Base-by-base conservation (phyloP, 2,888 invertebrate genomes). In the Andrena haemorrhoa region DNA sequence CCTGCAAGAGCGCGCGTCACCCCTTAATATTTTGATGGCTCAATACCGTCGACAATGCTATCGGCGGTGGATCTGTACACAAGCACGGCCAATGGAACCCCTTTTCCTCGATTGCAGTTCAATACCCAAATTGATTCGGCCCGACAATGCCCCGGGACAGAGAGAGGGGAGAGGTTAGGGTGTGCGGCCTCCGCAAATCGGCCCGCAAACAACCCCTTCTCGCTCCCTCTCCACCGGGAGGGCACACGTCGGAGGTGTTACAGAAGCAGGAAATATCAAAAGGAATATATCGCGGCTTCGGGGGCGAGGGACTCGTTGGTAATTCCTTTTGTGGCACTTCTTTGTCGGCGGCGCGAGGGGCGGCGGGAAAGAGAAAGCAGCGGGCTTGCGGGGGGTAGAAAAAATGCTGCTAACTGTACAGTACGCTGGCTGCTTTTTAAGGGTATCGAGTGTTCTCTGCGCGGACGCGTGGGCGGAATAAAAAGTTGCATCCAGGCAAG, bases 1-100 rank as follows among this genome's bases (percentile, higher is more conserved):
- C 89, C 89, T 89, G 89, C 61, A 29, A 69, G 58, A 58, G 71
- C 79, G 76, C 77, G 82, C 81, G 82, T 75, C 79, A 87, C 88
- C 92, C 56, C 92, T 92, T 91, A 92, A 93, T 93, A 92, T 93
- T 93, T 92, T 93, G 93, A 93, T 92, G 91, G 93, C 93, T 93
- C 92, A 93, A 93, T 93, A 87, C 90, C 83, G 76, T 63, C 89
- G 86, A 92, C 93, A 93, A 93, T 91, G 89, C 89, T 91, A 93
- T 92, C 91, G 90, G 69, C 85, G 88, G 84, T 76, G 71, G 74
- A 83, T 85, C 85, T 81, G 72, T 82, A 65, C 75, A 68, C 82
- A 66, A 71, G 74, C 61, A 31, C 20, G 51, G 41, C 65, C 63
- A 35, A 82, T 68, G 70, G 72, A 79, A 83, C 90, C 92, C 60